Conservation (phyloP, 1,140 invertebrate species). For the Zelostemma sp. region DNA sequence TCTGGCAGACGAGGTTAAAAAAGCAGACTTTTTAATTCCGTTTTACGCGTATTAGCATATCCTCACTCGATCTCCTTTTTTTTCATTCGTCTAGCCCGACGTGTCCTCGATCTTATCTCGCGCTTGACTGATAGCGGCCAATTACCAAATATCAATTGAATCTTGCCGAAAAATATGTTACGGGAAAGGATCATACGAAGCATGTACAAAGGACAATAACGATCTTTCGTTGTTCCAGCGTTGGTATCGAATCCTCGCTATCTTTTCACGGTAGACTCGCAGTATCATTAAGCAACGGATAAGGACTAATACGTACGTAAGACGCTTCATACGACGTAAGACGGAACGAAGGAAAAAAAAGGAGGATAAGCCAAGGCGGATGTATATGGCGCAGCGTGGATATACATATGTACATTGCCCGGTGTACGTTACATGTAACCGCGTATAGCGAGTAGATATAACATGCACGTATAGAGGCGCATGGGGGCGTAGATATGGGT, state of each 20-base stretch:
- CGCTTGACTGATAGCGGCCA: slow-evolving; percentile 35
- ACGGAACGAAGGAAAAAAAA: slow-evolving; percentile 17
- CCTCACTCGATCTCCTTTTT: slow-evolving; percentile 4
- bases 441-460: slow-evolving; percentile 34
- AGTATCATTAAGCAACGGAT: slow-evolving; percentile 61
- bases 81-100: slow-evolving; percentile 14
- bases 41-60: slow-evolving; percentile 38
- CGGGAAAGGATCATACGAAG: slow-evolving; percentile 32
- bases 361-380: slow-evolving; percentile 39
- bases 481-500: slow-evolving; percentile 70
- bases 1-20: slow-evolving; percentile 21
- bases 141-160: slow-evolving; percentile 42
- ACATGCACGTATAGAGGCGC: slow-evolving; percentile 57
- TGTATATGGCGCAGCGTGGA: slow-evolving; percentile 10
- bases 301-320: slow-evolving; percentile 61
- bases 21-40: slow-evolving; percentile 19
- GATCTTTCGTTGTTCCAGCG: slow-evolving; percentile 29
- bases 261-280: slow-evolving; percentile 52
- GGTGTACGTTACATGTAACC: slow-evolving; percentile 27
- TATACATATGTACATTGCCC: slow-evolving; percentile 3
- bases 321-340: slow-evolving; percentile 21
- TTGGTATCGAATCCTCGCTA: slow-evolving; percentile 37
- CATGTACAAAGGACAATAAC: slow-evolving; percentile 43
- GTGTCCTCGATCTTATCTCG: slow-evolving; percentile 40
- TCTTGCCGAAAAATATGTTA: slow-evolving; percentile 21